Conservation (phyloP, 2,888 invertebrate genomes). For the Xestoiulus laeticollis region DNA sequence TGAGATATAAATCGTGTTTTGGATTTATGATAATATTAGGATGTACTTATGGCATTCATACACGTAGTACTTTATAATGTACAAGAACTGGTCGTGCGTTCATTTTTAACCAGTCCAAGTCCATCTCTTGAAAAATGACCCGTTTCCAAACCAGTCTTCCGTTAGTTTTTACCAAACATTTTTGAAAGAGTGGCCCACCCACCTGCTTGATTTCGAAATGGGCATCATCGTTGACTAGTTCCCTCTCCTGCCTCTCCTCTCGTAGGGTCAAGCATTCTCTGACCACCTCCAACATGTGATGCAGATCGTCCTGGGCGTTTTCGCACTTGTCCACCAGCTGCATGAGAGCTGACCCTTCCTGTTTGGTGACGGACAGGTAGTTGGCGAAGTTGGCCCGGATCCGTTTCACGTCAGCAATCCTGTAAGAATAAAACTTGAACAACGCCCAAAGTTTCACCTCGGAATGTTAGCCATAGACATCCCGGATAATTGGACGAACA, state of each 20-base stretch:
- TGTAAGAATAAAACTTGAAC: background rate
- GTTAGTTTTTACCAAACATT: background rate
- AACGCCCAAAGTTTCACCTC: no score
- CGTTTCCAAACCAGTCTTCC: background rate
- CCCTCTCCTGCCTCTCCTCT: conserved; percentile 29
- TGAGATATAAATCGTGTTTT: no score
- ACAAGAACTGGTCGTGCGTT: no score
- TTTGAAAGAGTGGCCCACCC: background rate
- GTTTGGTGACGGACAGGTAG: conserved; percentile 12
- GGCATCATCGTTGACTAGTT: conserved; percentile 50
- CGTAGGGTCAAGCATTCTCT: conserved; percentile 31
- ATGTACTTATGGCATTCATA: no score
- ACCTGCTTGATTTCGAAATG: conserved; percentile 48
- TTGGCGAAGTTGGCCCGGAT: background rate
- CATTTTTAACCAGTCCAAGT: background rate
- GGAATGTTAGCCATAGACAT: no score
- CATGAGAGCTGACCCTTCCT: conserved; percentile 36
- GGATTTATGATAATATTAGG: no score
- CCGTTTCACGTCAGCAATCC: conserved; percentile 34
- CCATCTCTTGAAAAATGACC: background rate
- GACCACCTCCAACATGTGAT: conserved; percentile 36
- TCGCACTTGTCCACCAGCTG: conserved; percentile 23
- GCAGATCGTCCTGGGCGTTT: conserved; percentile 47
- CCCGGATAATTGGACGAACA: no score
- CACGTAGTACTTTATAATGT: no score